Evolutionary conservation across 2,797 vertebrate genomes (phyloP).

Genomic region (Poeciliopsis presidionis): DNA sequence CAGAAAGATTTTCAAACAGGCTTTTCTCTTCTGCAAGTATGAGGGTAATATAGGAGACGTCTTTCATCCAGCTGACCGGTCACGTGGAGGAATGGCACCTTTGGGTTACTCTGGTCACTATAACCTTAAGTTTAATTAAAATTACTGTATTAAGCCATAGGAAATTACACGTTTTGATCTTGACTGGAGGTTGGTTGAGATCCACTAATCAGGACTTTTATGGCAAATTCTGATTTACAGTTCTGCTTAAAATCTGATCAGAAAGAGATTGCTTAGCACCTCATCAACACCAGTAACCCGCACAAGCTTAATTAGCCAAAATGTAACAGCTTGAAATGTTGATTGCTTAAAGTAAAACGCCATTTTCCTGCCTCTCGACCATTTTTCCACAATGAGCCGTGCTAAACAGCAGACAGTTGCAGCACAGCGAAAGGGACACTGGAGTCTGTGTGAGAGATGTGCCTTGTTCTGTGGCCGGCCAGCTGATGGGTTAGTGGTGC

Average conservation of each 20-base stretch:
- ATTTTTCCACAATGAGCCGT: constrained; percentile 16
- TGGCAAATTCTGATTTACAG: neutral
- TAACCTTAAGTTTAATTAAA: neutral
- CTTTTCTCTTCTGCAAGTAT: neutral
- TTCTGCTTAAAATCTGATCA: neutral
- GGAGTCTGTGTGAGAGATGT: constrained; percentile 63
- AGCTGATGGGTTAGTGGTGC: constrained; percentile 65
- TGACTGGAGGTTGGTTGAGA: neutral
- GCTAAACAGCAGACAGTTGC: constrained; percentile 23
- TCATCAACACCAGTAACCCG: neutral
- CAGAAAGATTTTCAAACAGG: no score
- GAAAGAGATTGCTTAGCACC: neutral
- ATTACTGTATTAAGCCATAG: neutral
- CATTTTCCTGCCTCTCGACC: neutral
- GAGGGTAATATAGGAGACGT: neutral
- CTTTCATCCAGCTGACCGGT: neutral
- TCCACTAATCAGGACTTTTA: neutral
- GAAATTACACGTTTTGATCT: neutral
- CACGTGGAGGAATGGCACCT: neutral
- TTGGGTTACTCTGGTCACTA: neutral
- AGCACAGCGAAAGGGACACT: constrained; percentile 65
- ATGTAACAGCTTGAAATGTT: neutral
- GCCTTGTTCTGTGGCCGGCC: constrained; percentile 44
- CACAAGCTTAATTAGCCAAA: neutral
- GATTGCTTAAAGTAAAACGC: neutral